These are phyloP conservation scores for Aphelenchoides bicaudatus DNA, from an alignment of 2,888 invertebrate genomes.

Conservation along the genomic window DNA sequence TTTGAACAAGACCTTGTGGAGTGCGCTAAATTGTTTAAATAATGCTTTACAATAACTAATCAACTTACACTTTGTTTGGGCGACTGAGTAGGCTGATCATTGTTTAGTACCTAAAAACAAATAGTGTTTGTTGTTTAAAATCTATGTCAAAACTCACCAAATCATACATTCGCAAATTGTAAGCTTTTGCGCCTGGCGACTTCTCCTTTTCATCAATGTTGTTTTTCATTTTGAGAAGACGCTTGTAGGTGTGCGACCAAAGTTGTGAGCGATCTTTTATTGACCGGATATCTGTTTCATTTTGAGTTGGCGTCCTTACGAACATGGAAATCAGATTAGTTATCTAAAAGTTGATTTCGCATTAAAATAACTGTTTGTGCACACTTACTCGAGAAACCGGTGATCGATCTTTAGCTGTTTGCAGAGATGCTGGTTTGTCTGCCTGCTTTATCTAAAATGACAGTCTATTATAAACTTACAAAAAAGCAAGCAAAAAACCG, in stretches of 20 bases:
- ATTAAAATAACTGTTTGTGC: not conserved
- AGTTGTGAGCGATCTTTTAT: conserved; percentile 4
- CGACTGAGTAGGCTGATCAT: conserved; percentile 20
- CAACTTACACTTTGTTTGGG: conserved; percentile 23
- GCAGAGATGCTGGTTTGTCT: conserved; percentile 1
- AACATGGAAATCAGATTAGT: conserved; percentile 24
- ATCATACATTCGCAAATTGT: conserved; percentile 53
- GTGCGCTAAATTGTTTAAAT: conserved; percentile 19
- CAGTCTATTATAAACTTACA: not conserved
- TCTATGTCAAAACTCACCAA: no score
- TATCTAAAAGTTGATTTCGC: conserved; percentile 20
- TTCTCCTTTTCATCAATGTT: conserved; percentile 29
- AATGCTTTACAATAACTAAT: conserved; percentile 13
- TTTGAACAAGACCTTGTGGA: conserved; percentile 30
- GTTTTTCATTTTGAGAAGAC: conserved; percentile 33
- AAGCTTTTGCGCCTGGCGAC: conserved; percentile 48
- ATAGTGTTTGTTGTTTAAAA: no score
- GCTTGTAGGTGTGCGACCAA: conserved; percentile 50
- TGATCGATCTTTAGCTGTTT: not conserved
- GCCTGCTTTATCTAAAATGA: conserved; percentile 15
- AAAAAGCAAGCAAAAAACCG: not conserved
- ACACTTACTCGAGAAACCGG: conserved; percentile 17
- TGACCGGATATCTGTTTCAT: conserved; percentile 4
- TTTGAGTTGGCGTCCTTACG: not conserved
- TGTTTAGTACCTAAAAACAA: no score